Conservation (phyloP, 2,797 vertebrate species). For the Hephaestus fuliginosus region DNA sequence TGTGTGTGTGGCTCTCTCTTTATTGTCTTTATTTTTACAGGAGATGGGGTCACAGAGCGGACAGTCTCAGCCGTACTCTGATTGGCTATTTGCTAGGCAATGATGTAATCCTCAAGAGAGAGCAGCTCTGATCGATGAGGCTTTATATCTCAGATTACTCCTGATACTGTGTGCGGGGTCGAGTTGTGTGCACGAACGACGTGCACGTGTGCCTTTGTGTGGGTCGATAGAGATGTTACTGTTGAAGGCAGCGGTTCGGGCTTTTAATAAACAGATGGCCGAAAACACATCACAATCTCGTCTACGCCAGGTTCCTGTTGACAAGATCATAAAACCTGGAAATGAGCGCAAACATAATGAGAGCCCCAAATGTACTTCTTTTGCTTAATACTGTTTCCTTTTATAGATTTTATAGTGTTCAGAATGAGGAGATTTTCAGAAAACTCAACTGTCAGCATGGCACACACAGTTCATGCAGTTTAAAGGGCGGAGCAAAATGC, state of each 20-base stretch:
- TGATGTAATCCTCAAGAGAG: slow-evolving; percentile 78
- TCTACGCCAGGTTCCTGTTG: slow-evolving; percentile 17
- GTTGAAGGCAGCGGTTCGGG: slow-evolving; percentile 37
- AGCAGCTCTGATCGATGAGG: slow-evolving; percentile 68
- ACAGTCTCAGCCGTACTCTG: slow-evolving; percentile 60
- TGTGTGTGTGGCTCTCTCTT: slow-evolving; percentile 33
- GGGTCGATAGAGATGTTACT: slow-evolving; percentile 52
- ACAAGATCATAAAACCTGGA: slow-evolving; percentile 35
- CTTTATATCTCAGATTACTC: slow-evolving; percentile 71
- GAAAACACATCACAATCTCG: slow-evolving; percentile 29
- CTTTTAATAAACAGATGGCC: slow-evolving; percentile 50
- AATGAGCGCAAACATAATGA: slow-evolving; percentile 34
- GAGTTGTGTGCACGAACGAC: slow-evolving; percentile 23
- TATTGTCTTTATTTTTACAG: slow-evolving; percentile 61
- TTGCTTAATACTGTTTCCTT: background rate
- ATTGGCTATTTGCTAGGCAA: slow-evolving; percentile 71
- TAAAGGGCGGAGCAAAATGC: slow-evolving; percentile 12
- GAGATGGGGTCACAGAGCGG: slow-evolving; percentile 70
- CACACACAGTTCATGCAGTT: background rate
- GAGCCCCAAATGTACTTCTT: background rate
- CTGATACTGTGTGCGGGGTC: slow-evolving; percentile 52
- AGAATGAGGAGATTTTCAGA: slow-evolving; percentile 12
- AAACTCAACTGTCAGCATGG: slow-evolving; percentile 2
- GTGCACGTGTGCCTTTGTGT: slow-evolving; percentile 50
- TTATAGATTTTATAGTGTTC: background rate